Base-by-base conservation (phyloP, 2,113 vertebrate species). In the Ammodramus savannarum region DNA sequence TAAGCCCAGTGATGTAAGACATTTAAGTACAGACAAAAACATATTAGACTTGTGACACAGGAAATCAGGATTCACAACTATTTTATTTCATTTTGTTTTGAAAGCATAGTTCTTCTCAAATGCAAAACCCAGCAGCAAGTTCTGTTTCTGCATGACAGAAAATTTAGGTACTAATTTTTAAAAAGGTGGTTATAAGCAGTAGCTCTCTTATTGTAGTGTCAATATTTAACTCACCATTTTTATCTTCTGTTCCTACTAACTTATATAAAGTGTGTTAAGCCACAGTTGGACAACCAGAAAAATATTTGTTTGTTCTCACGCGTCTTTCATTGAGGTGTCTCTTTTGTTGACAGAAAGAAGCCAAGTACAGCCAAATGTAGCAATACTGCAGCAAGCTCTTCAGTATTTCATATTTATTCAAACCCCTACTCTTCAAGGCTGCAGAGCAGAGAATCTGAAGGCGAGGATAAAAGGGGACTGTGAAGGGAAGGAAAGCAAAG, bases 331-430 rank as follows among this genome's bases (percentile, higher is more conserved):
- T 65, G 62, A 91, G 46, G 66, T 41, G 7, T 57, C 71, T 92
- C 31, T 87, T 69, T 59, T 91, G 80, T 66, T 82, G 43, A 93
- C 54, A 95, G 80, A 89, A 89, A 81, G 68, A 87, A 94, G 81
- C 75, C 49, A 87, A 2, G 38, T 69, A 85, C 54, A 66, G 74
- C 20, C 89, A 87, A 94, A 52, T 62, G 32, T 25, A 94, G 81
- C 44, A 32, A 62, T 31, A 62, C 34, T 43, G 67, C 38, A 85
- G 87, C 23, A 75, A 89, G 31, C 39, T 86, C 61, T 59, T 71
- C 73, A 83, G 31, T 41, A 85, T 65, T 79, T 92, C 31, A 84
- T 71, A 55, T 92, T 81, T 81, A 92, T 88, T 89, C 84, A 96
- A 89, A 89, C n/a, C 21, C n/a, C 19, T 29, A 41, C 21, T 79